Evolutionary conservation across 2,113 vertebrate species (phyloP).

Genomic region (Corythoichthys intestinalis): DNA sequence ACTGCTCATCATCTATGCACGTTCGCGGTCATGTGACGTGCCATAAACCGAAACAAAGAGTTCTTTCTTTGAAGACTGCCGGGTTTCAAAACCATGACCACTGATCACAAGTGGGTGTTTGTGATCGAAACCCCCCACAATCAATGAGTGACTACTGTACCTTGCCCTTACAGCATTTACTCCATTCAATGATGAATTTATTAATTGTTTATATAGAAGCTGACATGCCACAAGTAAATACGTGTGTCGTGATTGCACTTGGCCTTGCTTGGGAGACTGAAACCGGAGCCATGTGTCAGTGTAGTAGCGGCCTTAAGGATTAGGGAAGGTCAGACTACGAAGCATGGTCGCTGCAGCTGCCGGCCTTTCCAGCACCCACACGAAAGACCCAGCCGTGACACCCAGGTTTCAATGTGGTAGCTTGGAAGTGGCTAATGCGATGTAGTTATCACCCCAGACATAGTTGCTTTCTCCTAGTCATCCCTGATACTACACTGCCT

Average conservation of each 20-base stretch:
- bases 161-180: neutral
- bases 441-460: conserved; percentile 50
- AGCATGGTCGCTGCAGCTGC: conserved; percentile 68
- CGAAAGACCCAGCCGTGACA: conserved; percentile 29
- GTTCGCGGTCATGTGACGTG: too few species aligned
- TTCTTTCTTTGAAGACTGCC: too few species aligned
- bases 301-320: conserved; percentile 53
- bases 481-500: conserved; percentile 29
- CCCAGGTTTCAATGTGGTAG: conserved; percentile 53
- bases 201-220: neutral
- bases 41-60: too few species aligned
- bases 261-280: conserved; percentile 41
- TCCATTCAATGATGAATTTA: neutral
- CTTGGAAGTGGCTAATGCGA: conserved; percentile 56
- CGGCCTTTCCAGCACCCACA: conserved; percentile 27
- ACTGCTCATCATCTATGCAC: too few species aligned
- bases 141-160: neutral
- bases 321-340: conserved; percentile 69
- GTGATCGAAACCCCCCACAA: neutral
- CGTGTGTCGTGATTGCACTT: conserved; percentile 11
- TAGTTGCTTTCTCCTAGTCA: conserved; percentile 65
- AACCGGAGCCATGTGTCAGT: conserved; percentile 63
- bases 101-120: too few species aligned
- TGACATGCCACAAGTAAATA: neutral
- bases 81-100: too few species aligned